phyloP scores from a whole-genome alignment of 1,140 invertebrate genomes.

The Proctacanthus coquilletti region DNA sequence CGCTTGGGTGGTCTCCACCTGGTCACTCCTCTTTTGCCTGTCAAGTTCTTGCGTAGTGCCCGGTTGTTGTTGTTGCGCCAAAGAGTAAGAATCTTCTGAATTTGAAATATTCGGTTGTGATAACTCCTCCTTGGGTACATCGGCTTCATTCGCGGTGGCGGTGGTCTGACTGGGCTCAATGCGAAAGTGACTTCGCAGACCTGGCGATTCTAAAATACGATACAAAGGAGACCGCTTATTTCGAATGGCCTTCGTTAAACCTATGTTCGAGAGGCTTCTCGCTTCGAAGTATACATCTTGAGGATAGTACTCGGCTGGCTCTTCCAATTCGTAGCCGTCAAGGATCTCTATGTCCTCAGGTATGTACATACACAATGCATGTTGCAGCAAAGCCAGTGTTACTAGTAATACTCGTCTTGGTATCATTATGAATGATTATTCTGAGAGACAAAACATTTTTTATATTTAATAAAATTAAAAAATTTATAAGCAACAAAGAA shows the following conservation, averaged over 20 bases:
- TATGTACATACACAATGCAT: conserved; percentile 5
- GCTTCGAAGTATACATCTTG: conserved; percentile 10
- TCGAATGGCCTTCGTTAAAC: conserved; percentile 7
- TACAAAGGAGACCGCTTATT: conserved; percentile 10
- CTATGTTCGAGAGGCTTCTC: conserved; percentile 4
- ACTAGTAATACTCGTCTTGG: not conserved
- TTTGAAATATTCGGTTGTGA: not conserved
- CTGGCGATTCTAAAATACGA: not conserved
- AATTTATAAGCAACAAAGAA: too few species aligned
- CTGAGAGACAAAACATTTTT: too few species aligned
- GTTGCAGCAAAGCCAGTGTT: not conserved
- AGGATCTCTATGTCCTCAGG: conserved; percentile 12
- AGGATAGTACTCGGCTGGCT: conserved; percentile 8
- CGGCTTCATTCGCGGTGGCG: not conserved
- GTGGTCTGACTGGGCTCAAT: not conserved
- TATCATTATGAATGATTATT: too few species aligned
- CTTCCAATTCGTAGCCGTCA: conserved; percentile 11
- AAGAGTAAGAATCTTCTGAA: not conserved
- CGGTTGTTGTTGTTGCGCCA: not conserved
- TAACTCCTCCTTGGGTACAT: not conserved
- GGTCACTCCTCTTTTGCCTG: not conserved
- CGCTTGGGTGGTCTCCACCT: not conserved
- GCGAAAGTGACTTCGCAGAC: not conserved
- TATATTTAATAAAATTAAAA: too few species aligned
- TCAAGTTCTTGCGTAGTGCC: not conserved